Conservation (phyloP, 1,140 invertebrate species). For the Zaprionus davidi region DNA sequence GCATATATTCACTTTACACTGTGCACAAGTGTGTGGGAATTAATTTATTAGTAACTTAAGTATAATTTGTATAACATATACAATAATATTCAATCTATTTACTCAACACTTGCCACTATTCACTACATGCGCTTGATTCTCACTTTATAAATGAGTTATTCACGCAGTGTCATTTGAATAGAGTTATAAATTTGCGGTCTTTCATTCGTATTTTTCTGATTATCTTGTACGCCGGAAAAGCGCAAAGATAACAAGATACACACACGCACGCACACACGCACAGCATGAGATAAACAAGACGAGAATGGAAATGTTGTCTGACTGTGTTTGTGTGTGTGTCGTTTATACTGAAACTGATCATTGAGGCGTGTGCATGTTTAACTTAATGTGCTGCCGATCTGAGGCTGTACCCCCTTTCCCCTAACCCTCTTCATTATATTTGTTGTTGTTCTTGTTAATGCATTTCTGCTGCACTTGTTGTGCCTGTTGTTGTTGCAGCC, state of each 20-base stretch:
- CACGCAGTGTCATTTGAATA: slow-evolving; percentile 3
- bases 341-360: slow-evolving; percentile 47
- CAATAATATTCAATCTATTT: not conserved
- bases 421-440: slow-evolving; percentile 10
- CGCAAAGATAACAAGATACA: slow-evolving; percentile 62
- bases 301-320: slow-evolving; percentile 40
- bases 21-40: too few species aligned
- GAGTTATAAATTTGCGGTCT: slow-evolving; percentile 13
- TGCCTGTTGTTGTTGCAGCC: slow-evolving; percentile 27
- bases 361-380: slow-evolving; percentile 70
- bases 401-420: slow-evolving; percentile 23
- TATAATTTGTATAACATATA: not conserved
- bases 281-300: slow-evolving; percentile 36
- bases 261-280: slow-evolving; percentile 9
- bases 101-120: not conserved
- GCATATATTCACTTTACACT: too few species aligned
- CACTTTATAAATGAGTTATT: not conserved
- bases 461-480: slow-evolving; percentile 57
- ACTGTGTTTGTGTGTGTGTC: slow-evolving; percentile 6
- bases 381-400: slow-evolving; percentile 58
- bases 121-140: not conserved
- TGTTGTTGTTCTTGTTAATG: slow-evolving; percentile 54
- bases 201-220: slow-evolving; percentile 49
- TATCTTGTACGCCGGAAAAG: slow-evolving; percentile 72
- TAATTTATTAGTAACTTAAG: too few species aligned